Base-by-base conservation (phyloP, 2,888 invertebrate genomes). In the Leptarthrus brevirostris region DNA sequence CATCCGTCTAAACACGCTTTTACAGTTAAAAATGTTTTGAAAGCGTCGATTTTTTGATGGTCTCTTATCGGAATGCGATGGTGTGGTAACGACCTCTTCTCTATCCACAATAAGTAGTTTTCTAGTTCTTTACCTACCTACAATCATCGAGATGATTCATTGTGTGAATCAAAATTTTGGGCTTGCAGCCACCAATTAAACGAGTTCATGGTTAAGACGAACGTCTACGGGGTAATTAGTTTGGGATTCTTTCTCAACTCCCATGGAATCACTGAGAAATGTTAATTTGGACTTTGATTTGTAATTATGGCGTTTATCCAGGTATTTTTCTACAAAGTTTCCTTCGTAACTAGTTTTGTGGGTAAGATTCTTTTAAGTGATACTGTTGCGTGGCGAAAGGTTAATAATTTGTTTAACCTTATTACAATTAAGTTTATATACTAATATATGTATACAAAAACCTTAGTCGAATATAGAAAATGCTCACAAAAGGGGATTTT, bases 1-100 rank as follows among this genome's bases (percentile, higher is more conserved):
- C 40, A 40, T 44, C 14, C 44, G 16, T 64, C 64, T 40, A 47
- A 64, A 64, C 64, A 44, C 36, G 44, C 34, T 64, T 64, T 64
- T 64, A 64, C 64, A 64, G 64, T 64, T 64, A 64, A 64, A 64
- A 64, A 54, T 24, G 22, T 22, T 64, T 64, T 64, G 24, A 64
- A 16, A 22, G 64, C 16, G 47, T 64, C n/a, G 64, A 64, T 24
- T 64, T 61, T 24, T 40, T 44, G 47, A 64, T 47, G 47, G 18
- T 16, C 8, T 20, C 18, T 49, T 49, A 20, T 49, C n/a, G 14
- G 5, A 20, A 44, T 44, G 36, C 64, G 10, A 14, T n/a, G 47
- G 10, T 14, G 64, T 64, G 64, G 64, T 64, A 64, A 64, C 64
- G 64, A 64, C 64, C 64, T 64, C 64, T 40, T n/a, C 16, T 44